Evolutionary conservation across 2,888 invertebrate species (phyloP), one percentile per base, ranked within the genome.

Genomic region (Notocelia uddmanniana): DNA sequence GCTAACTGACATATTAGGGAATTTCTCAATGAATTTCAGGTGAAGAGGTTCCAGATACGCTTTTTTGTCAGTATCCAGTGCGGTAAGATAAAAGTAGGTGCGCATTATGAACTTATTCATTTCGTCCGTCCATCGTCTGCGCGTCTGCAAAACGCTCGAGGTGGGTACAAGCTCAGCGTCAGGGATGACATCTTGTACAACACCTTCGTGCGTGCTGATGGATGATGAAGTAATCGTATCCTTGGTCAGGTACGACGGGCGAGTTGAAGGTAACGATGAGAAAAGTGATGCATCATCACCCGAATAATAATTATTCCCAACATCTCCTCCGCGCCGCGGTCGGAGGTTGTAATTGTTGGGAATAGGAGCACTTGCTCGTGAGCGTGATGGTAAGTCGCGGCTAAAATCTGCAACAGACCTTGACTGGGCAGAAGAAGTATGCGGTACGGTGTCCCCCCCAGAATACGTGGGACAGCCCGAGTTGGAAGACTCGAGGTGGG

Each of bases 121-220:
- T 26, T 26, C 26, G 26, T 26, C 26, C 26, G 26, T 26, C 26
- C 26, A 26, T 26, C 5, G 26, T 26, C 26, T 75, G 64, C 75
- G 73, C 41, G 34, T 71, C 31, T 48, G 15, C 9, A 45, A 19
- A 34, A 19, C 41, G 21, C 23, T 26, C 19, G 58, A 18, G 26
- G 68, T 74, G 73, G 73, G 68, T 66, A 64, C 74, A 70, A 60
- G 37, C 41, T 70, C 70, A 37, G 15, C 45, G 67, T 72, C 75
- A 37, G 41, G 18, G n/a, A 26, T 50, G 67, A 67, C 69, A 62
- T 75, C 67, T 63, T 67, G 75, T 67, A 72, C 73, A 75, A 71
- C 71, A 74, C 23, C 55, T 5, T 57, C 72, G 26, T 57, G 67
- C 55, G 68, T 58, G 37, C 55, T 72, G 37, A 19, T 21, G 26